Evolutionary conservation across 1,140 invertebrate species (phyloP).

Genomic region (Manduca sexta): DNA sequence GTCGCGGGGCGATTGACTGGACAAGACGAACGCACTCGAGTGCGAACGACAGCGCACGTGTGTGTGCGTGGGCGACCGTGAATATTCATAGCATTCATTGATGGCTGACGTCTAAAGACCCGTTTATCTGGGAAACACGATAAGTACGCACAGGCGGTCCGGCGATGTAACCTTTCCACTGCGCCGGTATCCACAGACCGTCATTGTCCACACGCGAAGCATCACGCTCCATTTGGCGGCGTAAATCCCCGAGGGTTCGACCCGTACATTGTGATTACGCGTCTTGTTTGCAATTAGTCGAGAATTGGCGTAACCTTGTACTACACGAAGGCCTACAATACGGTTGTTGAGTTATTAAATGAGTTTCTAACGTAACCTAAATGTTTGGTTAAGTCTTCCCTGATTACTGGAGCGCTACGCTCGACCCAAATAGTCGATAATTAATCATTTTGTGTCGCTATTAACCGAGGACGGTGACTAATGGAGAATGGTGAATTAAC

Average conservation of each 20-base stretch:
- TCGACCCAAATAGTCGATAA: slow-evolving; percentile 43
- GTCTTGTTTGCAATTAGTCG: background rate
- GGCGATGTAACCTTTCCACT: slow-evolving; percentile 1
- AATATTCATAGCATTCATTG: slow-evolving; percentile 22
- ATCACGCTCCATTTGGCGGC: background rate
- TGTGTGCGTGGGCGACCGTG: slow-evolving; percentile 7
- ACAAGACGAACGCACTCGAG: background rate
- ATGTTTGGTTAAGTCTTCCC: slow-evolving; percentile 10
- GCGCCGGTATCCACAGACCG: background rate
- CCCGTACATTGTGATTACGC: too few species aligned
- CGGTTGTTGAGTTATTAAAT: slow-evolving; percentile 12
- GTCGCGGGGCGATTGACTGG: too few species aligned
- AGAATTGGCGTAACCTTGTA: too few species aligned
- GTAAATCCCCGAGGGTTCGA: background rate
- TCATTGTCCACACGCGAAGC: too few species aligned
- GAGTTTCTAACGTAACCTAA: slow-evolving; percentile 12
- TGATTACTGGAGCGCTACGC: slow-evolving; percentile 32
- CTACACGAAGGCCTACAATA: too few species aligned
- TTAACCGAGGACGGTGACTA: slow-evolving; percentile 4
- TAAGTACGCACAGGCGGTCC: background rate
- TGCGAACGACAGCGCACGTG: background rate
- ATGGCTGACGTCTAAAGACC: slow-evolving; percentile 5
- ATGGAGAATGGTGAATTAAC: slow-evolving; percentile 25
- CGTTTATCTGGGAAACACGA: slow-evolving; percentile 6
- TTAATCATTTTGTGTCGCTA: slow-evolving; percentile 49